Evolutionary conservation across 2,888 invertebrate genomes (phyloP).

Genomic region (Theretra japonica): DNA sequence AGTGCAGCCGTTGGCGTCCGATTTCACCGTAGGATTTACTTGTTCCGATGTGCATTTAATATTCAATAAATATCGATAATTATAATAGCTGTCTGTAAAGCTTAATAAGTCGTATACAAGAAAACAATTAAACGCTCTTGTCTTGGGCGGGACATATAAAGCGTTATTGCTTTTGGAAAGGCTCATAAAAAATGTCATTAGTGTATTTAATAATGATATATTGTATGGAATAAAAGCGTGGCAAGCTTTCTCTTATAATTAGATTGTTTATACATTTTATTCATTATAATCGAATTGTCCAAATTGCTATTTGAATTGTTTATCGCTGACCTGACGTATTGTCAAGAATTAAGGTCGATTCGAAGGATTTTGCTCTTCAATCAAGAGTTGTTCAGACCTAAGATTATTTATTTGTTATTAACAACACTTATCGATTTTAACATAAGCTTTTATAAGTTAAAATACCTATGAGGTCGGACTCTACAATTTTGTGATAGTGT

Average conservation of each 20-base stretch:
- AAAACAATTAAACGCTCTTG: neutral
- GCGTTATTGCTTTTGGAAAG: neutral
- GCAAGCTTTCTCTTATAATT: neutral
- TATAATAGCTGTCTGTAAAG: conserved; percentile 4
- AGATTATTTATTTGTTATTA: neutral
- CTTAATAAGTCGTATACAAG: neutral
- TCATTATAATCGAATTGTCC: neutral
- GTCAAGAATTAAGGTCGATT: neutral
- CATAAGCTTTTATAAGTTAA: neutral
- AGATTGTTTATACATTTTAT: neutral
- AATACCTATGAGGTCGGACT: conserved; percentile 5
- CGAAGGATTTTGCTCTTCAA: neutral
- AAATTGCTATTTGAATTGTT: no score
- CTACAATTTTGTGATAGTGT: conserved; percentile 42
- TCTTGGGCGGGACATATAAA: neutral
- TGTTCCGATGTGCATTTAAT: neutral
- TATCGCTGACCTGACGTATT: conserved; percentile 3
- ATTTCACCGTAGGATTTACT: neutral
- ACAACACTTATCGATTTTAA: neutral
- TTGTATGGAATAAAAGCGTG: neutral
- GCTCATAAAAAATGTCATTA: neutral
- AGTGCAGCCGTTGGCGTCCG: neutral
- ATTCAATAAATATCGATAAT: neutral
- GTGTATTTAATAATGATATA: neutral
- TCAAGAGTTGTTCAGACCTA: neutral